Evolutionary conservation across 2,888 invertebrate genomes (phyloP).

Genomic region (Lymantria monacha): DNA sequence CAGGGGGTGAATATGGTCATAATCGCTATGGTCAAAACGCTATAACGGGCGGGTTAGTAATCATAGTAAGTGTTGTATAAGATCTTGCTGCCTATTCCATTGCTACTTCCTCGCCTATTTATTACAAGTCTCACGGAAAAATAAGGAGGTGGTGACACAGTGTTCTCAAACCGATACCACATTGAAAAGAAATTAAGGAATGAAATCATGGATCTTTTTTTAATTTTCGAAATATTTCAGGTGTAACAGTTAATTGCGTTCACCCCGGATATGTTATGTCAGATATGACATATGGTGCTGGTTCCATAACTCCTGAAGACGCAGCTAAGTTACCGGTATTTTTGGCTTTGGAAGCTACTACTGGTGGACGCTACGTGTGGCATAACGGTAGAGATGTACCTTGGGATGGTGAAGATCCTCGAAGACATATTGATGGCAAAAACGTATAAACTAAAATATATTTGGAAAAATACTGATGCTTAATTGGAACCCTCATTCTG

Average conservation of each 20-base stretch:
- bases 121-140: too few species aligned
- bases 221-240: slow-evolving; percentile 43
- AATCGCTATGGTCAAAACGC: too few species aligned
- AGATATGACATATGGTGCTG: slow-evolving; percentile 67
- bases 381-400: slow-evolving; percentile 53
- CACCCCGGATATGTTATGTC: slow-evolving; percentile 73
- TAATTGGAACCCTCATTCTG: not conserved
- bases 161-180: too few species aligned
- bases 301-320: slow-evolving; percentile 48
- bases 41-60: too few species aligned
- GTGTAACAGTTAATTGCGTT: slow-evolving; percentile 61
- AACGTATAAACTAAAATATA: slow-evolving; percentile 12
- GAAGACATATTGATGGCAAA: slow-evolving; percentile 58
- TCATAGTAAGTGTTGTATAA: too few species aligned
- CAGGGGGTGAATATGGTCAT: too few species aligned
- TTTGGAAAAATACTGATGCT: not conserved
- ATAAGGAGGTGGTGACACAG: too few species aligned
- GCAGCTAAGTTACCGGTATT: slow-evolving; percentile 46
- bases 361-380: slow-evolving; percentile 60
- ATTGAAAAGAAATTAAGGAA: too few species aligned
- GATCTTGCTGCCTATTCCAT: too few species aligned
- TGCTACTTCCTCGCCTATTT: too few species aligned
- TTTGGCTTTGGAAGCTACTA: slow-evolving; percentile 40
- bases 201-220: too few species aligned
- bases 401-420: slow-evolving; percentile 69